Conservation (phyloP, 2,113 vertebrate species). For the Gambusia affinis region DNA sequence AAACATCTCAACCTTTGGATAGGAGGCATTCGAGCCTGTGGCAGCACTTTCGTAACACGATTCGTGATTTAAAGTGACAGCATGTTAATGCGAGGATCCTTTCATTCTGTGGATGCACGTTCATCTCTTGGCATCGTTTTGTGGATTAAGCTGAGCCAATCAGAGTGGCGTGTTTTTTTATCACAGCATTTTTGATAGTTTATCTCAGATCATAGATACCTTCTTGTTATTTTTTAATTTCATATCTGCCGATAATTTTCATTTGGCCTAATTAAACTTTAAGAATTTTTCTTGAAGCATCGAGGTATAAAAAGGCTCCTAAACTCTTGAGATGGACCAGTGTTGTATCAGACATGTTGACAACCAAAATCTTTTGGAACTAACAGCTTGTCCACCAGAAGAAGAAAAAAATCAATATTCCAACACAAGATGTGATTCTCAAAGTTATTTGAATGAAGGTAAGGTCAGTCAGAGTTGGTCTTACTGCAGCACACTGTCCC, state of each 20-base stretch:
- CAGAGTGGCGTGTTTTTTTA: too few relatives aligned
- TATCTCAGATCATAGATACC: too few relatives aligned
- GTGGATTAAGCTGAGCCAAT: too few relatives aligned
- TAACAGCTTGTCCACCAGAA: too few relatives aligned
- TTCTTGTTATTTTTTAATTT: background rate
- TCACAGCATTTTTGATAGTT: too few relatives aligned
- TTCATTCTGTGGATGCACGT: background rate
- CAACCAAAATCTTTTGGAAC: too few relatives aligned
- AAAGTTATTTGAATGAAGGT: background rate
- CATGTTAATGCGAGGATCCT: background rate
- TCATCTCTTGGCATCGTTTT: too few relatives aligned
- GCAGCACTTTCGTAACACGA: constrained; percentile 41
- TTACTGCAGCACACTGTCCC: background rate
- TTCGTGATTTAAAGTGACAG: constrained; percentile 15
- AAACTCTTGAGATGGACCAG: too few relatives aligned
- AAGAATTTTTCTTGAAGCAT: background rate
- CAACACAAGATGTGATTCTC: too few relatives aligned
- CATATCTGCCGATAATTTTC: background rate
- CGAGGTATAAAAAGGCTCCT: too few relatives aligned
- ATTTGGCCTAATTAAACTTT: background rate
- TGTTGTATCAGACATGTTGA: too few relatives aligned
- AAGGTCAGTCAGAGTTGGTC: background rate
- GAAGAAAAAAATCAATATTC: too few relatives aligned
- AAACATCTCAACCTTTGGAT: constrained; percentile 66
- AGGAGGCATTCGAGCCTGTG: constrained; percentile 18